Evolutionary conservation across 2,113 vertebrate genomes (phyloP).

Genomic region (Gobius niger): DNA sequence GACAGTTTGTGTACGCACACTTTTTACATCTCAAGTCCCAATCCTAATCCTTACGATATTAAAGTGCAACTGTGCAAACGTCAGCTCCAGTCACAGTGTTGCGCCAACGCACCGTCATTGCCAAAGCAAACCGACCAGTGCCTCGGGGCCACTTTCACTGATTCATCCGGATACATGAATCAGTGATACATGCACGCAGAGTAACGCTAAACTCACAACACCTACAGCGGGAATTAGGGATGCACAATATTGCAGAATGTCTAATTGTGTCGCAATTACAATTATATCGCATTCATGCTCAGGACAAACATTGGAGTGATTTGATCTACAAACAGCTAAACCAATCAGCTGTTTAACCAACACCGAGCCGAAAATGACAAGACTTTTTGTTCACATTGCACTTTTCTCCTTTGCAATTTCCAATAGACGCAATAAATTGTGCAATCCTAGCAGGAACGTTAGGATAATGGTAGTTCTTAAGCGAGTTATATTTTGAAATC

Average conservation of each 20-base stretch:
- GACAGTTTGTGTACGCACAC: constrained; percentile 19
- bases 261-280: no score
- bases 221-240: constrained; percentile 36
- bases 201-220: constrained; percentile 47
- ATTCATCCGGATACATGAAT: constrained; percentile 49
- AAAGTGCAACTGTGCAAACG: constrained; percentile 53
- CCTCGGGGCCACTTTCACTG: constrained; percentile 37
- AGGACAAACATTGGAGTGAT: no score
- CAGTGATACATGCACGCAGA: constrained; percentile 47
- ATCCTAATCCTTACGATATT: constrained; percentile 42
- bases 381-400: no score
- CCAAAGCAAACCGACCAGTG: constrained; percentile 52
- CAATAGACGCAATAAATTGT: no score
- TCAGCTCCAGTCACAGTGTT: constrained; percentile 16
- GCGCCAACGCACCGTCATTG: constrained; percentile 45
- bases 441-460: constrained; percentile 14
- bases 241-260: constrained; percentile 12
- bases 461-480: constrained; percentile 47
- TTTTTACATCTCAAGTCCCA: constrained; percentile 4
- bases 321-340: no score
- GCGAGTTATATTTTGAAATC: constrained; percentile 60
- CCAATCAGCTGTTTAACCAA: no score
- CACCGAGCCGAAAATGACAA: no score
- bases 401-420: no score
- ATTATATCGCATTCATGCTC: no score